Percentiles rank a stretch among this genome's conserved stretches.
phyloP scores from a whole-genome alignment of 2,113 vertebrate species.

The Xerus inauris region DNA sequence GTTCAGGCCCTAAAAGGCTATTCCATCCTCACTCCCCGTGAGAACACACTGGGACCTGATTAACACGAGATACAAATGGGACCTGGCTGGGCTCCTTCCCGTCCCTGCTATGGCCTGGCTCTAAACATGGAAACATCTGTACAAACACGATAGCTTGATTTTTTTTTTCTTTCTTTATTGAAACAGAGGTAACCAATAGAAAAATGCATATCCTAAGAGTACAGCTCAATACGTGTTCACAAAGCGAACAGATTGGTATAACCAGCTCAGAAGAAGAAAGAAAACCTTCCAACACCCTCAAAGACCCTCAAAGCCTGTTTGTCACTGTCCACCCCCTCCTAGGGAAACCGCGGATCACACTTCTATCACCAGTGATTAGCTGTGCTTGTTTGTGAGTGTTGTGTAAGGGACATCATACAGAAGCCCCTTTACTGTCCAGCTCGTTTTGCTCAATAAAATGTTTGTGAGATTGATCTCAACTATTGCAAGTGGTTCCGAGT shows the following conservation, averaged over 20 bases:
- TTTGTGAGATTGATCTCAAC: background rate
- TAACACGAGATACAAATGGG: conserved; percentile 72
- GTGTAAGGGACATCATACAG: background rate
- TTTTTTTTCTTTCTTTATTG: background rate
- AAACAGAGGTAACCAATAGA: background rate
- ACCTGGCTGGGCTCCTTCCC: conserved; percentile 33
- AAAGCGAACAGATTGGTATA: background rate
- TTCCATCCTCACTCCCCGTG: conserved; percentile 77
- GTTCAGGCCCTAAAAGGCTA: conserved; percentile 77
- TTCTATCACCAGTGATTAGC: background rate
- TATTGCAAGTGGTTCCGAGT: fast-evolving
- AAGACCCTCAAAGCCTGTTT: background rate
- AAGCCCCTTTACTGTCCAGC: background rate
- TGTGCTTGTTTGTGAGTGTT: background rate
- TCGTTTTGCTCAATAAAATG: background rate
- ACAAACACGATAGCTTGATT: background rate
- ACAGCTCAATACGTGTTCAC: background rate
- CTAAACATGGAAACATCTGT: background rate
- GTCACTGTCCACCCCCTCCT: background rate
- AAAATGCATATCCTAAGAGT: background rate
- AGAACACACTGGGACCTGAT: conserved; percentile 68
- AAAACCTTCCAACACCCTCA: background rate
- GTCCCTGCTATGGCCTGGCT: background rate
- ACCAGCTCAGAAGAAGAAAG: background rate
- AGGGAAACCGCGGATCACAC: background rate